Evolutionary conservation across 64 coral and sea anemone species (phyloP).

Genomic region (Montipora capricornis): DNA sequence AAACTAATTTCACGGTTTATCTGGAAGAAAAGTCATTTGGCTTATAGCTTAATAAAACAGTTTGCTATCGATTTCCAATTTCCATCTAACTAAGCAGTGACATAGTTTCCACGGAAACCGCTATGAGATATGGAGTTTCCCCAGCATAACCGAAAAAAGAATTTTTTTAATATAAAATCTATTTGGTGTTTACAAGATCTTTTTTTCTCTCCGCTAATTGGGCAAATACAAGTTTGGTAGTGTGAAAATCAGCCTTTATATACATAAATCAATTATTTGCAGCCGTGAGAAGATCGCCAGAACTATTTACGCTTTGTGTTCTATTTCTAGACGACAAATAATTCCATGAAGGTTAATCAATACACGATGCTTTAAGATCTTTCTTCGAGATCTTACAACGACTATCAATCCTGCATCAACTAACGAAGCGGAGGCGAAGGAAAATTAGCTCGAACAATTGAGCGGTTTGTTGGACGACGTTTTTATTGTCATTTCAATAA

Average conservation of each 20-base stretch:
- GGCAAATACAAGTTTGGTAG: too few relatives aligned
- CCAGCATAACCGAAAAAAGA: background rate
- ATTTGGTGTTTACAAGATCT: background rate
- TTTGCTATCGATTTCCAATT: background rate
- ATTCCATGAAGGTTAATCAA: too few relatives aligned
- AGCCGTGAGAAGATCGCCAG: too few relatives aligned
- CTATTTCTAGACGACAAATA: too few relatives aligned
- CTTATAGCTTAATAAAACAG: background rate
- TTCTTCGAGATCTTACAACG: too few relatives aligned
- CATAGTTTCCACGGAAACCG: background rate
- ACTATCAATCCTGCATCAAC: too few relatives aligned
- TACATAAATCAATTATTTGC: too few relatives aligned
- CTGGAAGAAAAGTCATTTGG: background rate
- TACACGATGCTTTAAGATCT: too few relatives aligned
- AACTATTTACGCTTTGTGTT: too few relatives aligned
- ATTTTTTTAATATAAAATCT: background rate
- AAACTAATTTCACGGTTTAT: background rate
- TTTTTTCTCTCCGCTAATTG: too few relatives aligned
- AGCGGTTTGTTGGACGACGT: background rate
- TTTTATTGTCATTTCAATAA: slow-evolving; percentile 3
- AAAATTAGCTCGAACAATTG: background rate
- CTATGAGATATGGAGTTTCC: background rate
- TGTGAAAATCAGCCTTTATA: too few relatives aligned
- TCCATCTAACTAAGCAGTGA: background rate
- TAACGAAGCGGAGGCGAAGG: too few relatives aligned